phyloP scores from a whole-genome alignment of 2,888 invertebrate species.

The Lutraria lutraria region DNA sequence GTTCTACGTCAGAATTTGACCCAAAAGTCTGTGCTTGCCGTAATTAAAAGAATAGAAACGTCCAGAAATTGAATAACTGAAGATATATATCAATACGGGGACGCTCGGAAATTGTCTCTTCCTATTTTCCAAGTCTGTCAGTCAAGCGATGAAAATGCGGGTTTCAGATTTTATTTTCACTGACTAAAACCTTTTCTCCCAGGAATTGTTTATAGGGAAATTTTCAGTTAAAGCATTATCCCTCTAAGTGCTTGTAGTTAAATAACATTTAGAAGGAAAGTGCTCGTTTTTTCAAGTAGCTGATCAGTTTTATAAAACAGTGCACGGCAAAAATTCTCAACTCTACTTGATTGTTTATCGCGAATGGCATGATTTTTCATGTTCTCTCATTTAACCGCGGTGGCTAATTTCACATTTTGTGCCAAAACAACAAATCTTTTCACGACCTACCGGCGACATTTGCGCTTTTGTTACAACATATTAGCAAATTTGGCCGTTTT shows the following conservation, averaged over 20 bases:
- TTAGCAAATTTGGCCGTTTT: constrained; percentile 68
- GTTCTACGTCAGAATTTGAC: constrained; percentile 55
- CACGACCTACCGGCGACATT: constrained; percentile 58
- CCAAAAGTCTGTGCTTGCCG: constrained; percentile 29
- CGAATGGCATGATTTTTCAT: constrained; percentile 39
- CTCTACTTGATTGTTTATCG: constrained; percentile 25
- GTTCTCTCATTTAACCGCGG: constrained; percentile 44
- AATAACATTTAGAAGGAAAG: constrained; percentile 17
- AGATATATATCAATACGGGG: constrained; percentile 36
- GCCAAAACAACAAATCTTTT: constrained; percentile 66
- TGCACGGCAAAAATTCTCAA: constrained; percentile 18
- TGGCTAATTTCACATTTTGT: constrained; percentile 52
- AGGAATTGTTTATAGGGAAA: background rate
- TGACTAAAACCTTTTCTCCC: constrained; percentile 8
- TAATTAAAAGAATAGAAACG: constrained; percentile 48
- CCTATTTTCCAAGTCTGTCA: background rate
- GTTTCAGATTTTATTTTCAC: constrained; percentile 14
- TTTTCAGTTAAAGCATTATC: background rate
- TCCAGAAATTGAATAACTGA: constrained; percentile 41
- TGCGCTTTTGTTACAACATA: constrained; percentile 60
- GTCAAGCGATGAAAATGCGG: constrained; percentile 9
- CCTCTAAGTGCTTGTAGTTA: background rate
- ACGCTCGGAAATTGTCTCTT: background rate
- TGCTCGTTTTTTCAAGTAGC: constrained; percentile 9
- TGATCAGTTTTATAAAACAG: constrained; percentile 28